Percentiles rank a stretch among this genome's conserved stretches.
Conservation (phyloP, 1,140 invertebrate genomes). For the Tetraneura akinire region DNA sequence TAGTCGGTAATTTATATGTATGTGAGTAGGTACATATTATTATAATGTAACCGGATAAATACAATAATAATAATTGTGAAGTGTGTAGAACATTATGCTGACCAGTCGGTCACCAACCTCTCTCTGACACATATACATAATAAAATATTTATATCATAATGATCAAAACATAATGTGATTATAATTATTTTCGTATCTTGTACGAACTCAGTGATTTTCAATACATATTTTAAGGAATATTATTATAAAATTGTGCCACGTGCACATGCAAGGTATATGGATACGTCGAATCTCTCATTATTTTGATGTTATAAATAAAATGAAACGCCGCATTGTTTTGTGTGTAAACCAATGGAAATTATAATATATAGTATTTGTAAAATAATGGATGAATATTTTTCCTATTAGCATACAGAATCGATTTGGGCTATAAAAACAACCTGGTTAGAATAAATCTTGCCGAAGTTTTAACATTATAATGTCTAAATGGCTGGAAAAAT, state of each 20-base stretch:
- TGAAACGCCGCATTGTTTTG: constrained; percentile 16
- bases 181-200: too few relatives aligned
- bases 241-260: background rate
- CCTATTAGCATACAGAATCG: constrained; percentile 49
- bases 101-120: background rate
- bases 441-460: constrained; percentile 45
- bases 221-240: background rate
- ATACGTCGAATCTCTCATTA: too few relatives aligned
- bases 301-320: constrained; percentile 30
- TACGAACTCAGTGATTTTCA: background rate
- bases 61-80: background rate
- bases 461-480: constrained; percentile 41
- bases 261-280: background rate
- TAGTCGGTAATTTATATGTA: background rate
- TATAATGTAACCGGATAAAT: background rate
- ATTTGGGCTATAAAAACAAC: constrained; percentile 47
- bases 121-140: background rate
- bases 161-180: background rate
- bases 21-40: background rate
- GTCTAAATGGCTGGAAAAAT: constrained; percentile 48
- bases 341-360: constrained; percentile 21
- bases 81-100: background rate
- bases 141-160: constrained; percentile 3
- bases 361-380: background rate
- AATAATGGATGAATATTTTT: constrained; percentile 43